phyloP scores from a whole-genome alignment of 2,113 vertebrate species.

The Setophaga petechia region DNA sequence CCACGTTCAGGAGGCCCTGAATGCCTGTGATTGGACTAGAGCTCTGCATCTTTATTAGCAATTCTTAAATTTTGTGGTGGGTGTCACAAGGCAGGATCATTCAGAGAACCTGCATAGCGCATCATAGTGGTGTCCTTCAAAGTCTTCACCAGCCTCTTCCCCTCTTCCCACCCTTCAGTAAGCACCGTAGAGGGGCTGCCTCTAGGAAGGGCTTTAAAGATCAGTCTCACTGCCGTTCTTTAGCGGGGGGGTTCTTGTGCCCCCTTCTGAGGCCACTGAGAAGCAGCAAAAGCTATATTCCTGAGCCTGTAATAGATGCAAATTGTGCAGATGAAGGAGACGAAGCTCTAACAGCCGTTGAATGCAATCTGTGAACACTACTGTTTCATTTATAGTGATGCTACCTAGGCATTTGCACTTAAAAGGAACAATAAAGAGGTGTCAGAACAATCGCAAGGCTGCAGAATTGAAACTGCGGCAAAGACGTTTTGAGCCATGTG shows the following conservation, averaged over 20 bases:
- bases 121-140: background rate
- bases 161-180: background rate
- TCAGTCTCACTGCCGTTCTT: background rate
- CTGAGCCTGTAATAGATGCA: slow-evolving; percentile 8
- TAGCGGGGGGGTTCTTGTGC: background rate
- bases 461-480: slow-evolving; percentile 32
- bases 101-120: background rate
- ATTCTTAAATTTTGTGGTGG: background rate
- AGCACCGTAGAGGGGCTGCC: background rate
- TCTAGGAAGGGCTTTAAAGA: background rate
- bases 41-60: background rate
- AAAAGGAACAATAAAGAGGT: slow-evolving; percentile 41
- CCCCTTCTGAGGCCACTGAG: slow-evolving; percentile 6
- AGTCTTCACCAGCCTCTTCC: background rate
- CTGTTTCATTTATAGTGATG: slow-evolving; percentile 56
- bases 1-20: background rate
- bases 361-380: slow-evolving; percentile 33
- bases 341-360: background rate
- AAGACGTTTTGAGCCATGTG: slow-evolving; percentile 20
- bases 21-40: background rate
- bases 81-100: background rate
- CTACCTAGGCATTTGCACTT: slow-evolving; percentile 50
- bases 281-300: background rate
- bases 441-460: slow-evolving; percentile 41
- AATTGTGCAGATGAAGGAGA: slow-evolving; percentile 46